Evolutionary conservation across 2,888 invertebrate species (phyloP).

Genomic region (Ceratothoa steindachneri): DNA sequence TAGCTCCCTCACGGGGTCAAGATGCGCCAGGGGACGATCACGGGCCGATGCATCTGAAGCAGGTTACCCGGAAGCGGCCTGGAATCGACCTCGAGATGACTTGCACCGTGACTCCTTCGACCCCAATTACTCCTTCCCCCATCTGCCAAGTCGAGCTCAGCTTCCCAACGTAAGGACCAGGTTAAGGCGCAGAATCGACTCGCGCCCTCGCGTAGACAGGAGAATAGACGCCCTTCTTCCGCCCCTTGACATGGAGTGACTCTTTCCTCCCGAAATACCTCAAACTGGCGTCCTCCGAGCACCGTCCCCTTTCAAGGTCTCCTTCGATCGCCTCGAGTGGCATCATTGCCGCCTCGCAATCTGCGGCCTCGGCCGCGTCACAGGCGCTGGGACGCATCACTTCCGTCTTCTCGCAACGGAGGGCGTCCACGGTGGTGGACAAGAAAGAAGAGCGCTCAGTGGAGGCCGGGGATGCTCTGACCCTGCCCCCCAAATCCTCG

Average conservation of each 20-base stretch:
- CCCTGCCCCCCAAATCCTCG: neutral
- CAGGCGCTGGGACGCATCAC: slow-evolving; percentile 19
- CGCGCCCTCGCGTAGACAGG: too few relatives aligned
- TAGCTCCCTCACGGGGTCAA: too few relatives aligned
- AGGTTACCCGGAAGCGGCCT: too few relatives aligned
- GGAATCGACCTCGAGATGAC: too few relatives aligned
- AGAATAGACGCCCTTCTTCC: too few relatives aligned
- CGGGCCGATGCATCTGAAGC: too few relatives aligned
- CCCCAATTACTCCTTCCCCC: too few relatives aligned
- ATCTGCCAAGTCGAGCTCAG: too few relatives aligned
- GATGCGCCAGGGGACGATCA: too few relatives aligned
- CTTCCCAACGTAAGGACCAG: too few relatives aligned
- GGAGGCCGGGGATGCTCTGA: neutral
- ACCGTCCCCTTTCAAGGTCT: slow-evolving; percentile 11
- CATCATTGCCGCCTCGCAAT: slow-evolving; percentile 17
- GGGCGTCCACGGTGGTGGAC: neutral
- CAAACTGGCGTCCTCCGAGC: slow-evolving; percentile 25
- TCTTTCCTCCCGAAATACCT: neutral
- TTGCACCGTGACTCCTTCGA: too few relatives aligned
- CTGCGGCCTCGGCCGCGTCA: slow-evolving; percentile 20
- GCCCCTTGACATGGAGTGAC: neutral
- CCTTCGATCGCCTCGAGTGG: slow-evolving; percentile 19
- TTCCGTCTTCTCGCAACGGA: slow-evolving; percentile 15
- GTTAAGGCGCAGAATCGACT: too few relatives aligned
- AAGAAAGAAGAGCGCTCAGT: neutral